A percentile compares a stretch with the other conserved stretches of the same genome.
Conservation (phyloP, 2,888 invertebrate species). For the Fragum fragum region DNA sequence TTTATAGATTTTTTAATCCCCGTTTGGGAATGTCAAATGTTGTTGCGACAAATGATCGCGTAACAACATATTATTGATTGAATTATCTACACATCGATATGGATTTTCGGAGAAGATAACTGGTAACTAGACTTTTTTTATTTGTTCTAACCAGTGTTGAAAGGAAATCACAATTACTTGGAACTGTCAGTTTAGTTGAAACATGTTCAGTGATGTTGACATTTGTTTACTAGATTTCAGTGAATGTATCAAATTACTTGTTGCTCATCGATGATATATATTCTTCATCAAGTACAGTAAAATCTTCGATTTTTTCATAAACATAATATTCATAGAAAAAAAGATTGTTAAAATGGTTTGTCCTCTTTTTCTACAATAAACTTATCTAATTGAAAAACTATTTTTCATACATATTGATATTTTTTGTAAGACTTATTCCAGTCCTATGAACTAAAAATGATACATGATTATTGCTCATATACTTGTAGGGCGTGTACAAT, state of each 20-base stretch:
- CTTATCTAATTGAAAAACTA: too few species aligned
- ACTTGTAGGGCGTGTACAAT: too few species aligned
- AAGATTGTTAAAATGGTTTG: too few species aligned
- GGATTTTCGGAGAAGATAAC: conserved; percentile 20
- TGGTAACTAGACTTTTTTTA: conserved; percentile 3
- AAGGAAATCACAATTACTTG: not conserved
- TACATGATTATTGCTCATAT: too few species aligned
- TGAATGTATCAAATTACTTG: not conserved
- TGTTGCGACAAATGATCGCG: conserved; percentile 14
- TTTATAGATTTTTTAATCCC: conserved; percentile 19
- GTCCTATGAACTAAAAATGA: too few species aligned
- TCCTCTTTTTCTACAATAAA: too few species aligned
- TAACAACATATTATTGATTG: conserved; percentile 28
- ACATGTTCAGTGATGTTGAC: conserved; percentile 25
- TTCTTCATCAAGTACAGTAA: too few species aligned
- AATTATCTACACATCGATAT: conserved; percentile 9
- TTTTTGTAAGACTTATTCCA: too few species aligned
- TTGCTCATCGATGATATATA: too few species aligned
- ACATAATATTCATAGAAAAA: too few species aligned
- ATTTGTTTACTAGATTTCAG: conserved; percentile 12
- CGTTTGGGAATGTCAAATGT: conserved; percentile 26
- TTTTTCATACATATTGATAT: too few species aligned
- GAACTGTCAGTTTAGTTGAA: conserved; percentile 1
- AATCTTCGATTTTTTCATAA: too few species aligned
- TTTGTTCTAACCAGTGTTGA: not conserved